phyloP scores from a whole-genome alignment of 1,140 invertebrate genomes.

The Drosophila guanche region DNA sequence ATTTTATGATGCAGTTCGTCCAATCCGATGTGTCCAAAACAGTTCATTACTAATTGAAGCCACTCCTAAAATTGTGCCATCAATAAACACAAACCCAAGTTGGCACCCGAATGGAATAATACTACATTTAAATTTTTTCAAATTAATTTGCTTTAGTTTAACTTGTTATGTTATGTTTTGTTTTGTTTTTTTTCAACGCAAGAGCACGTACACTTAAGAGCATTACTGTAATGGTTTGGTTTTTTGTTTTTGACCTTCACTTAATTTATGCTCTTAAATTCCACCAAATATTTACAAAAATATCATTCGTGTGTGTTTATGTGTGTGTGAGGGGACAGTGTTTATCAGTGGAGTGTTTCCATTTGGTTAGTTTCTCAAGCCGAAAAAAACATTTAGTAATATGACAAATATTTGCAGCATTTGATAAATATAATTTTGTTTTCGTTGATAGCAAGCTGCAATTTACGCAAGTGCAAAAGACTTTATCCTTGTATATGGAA shows the following conservation, averaged over 20 bases:
- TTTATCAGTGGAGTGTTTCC: constrained; percentile 6
- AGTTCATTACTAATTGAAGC: background rate
- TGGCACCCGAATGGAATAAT: constrained; percentile 8
- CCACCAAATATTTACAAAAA: constrained; percentile 77
- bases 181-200: constrained; percentile 49
- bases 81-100: background rate
- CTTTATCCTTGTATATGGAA: constrained; percentile 63
- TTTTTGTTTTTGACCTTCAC: constrained; percentile 37
- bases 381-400: constrained; percentile 22
- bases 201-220: constrained; percentile 48
- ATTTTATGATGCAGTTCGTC: too few relatives aligned
- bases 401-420: constrained; percentile 26
- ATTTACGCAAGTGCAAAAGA: constrained; percentile 61
- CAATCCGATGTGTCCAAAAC: too few relatives aligned
- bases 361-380: constrained; percentile 31
- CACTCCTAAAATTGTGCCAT: constrained; percentile 11
- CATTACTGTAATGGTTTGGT: constrained; percentile 12
- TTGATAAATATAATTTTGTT: constrained; percentile 46
- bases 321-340: background rate
- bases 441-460: constrained; percentile 32
- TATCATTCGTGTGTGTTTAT: constrained; percentile 42
- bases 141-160: constrained; percentile 49
- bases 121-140: background rate
- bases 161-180: constrained; percentile 17
- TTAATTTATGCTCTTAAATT: constrained; percentile 62